Evolutionary conservation across 2,888 invertebrate genomes (phyloP).

Genomic region (Cheilosia soror): DNA sequence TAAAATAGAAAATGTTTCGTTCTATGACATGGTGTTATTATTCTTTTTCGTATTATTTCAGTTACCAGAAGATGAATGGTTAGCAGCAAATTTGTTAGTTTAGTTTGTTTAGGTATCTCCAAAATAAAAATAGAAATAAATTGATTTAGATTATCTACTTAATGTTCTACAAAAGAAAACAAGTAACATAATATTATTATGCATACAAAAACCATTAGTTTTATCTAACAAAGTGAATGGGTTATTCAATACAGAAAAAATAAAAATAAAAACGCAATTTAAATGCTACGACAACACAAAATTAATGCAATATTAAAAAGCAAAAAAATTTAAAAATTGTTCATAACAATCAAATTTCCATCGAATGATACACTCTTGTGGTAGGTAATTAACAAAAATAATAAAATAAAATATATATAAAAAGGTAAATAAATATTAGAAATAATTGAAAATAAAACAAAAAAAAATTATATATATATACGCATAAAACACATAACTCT

Average conservation of each 20-base stretch:
- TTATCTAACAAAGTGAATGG: slow-evolving; percentile 39
- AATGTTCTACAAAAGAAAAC: slow-evolving; percentile 48
- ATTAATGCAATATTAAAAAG: slow-evolving; percentile 54
- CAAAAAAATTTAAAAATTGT: slow-evolving; percentile 60
- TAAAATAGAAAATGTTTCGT: slow-evolving; percentile 52
- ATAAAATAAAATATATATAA: slow-evolving; percentile 49
- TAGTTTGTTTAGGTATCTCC: slow-evolving; percentile 83
- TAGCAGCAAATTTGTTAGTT: slow-evolving; percentile 93
- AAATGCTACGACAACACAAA: slow-evolving; percentile 49
- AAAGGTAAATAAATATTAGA: slow-evolving; percentile 54
- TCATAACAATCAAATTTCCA: slow-evolving; percentile 74
- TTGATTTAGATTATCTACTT: slow-evolving; percentile 45
- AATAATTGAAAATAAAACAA: slow-evolving; percentile 20
- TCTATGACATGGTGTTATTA: slow-evolving; percentile 69
- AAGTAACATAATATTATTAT: slow-evolving; percentile 62
- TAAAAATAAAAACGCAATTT: slow-evolving; percentile 17
- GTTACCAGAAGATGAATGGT: slow-evolving; percentile 95
- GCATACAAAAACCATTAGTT: slow-evolving; percentile 64
- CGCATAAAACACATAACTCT: slow-evolving; percentile 63
- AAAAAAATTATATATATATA: slow-evolving; percentile 50
- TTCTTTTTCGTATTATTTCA: slow-evolving; percentile 84
- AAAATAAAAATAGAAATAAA: slow-evolving; percentile 43
- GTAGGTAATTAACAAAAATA: slow-evolving; percentile 64
- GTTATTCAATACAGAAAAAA: slow-evolving; percentile 15
- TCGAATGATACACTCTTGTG: slow-evolving; percentile 70